A percentile compares a stretch with the other conserved stretches of the same genome.
These are phyloP conservation scores for Palythoa caribaeorum DNA, from an alignment of 92 coral and sea anemone genomes.

Conservation along the genomic window DNA sequence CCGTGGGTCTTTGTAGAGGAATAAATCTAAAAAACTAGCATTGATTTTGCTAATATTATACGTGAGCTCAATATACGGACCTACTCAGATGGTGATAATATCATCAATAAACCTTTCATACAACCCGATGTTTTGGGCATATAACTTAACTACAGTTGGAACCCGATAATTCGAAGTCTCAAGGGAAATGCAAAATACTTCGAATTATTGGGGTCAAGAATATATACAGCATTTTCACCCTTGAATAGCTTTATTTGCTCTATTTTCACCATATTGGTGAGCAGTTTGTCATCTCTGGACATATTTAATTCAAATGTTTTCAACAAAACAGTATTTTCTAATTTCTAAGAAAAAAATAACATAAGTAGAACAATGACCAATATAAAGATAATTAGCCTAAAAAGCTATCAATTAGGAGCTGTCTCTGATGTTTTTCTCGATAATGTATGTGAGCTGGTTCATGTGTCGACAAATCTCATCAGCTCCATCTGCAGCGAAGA, in stretches of 20 bases:
- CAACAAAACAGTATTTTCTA: conserved; percentile 21
- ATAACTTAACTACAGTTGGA: not conserved
- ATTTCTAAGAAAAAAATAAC: no score
- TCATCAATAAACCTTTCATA: no score
- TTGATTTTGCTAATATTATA: no score
- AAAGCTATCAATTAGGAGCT: not conserved
- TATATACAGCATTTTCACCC: conserved; percentile 22
- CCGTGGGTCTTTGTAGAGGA: no score
- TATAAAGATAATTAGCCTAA: not conserved
- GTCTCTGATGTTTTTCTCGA: conserved; percentile 13
- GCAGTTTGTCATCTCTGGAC: conserved; percentile 12
- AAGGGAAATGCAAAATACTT: conserved; percentile 35
- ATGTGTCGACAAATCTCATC: conserved; percentile 57
- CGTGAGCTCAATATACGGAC: no score
- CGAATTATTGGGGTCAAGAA: conserved; percentile 19
- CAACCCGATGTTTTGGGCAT: no score
- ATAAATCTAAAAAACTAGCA: no score
- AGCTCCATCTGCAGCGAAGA: conserved; percentile 55
- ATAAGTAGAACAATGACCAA: not conserved
- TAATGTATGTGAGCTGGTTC: conserved; percentile 18
- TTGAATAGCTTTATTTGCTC: conserved; percentile 17
- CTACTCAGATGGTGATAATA: no score
- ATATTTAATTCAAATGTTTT: conserved; percentile 16
- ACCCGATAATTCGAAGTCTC: conserved; percentile 24
- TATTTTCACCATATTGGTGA: conserved; percentile 22